Evolutionary conservation across 2,113 vertebrate genomes (phyloP).

Genomic region (Limanda limanda): DNA sequence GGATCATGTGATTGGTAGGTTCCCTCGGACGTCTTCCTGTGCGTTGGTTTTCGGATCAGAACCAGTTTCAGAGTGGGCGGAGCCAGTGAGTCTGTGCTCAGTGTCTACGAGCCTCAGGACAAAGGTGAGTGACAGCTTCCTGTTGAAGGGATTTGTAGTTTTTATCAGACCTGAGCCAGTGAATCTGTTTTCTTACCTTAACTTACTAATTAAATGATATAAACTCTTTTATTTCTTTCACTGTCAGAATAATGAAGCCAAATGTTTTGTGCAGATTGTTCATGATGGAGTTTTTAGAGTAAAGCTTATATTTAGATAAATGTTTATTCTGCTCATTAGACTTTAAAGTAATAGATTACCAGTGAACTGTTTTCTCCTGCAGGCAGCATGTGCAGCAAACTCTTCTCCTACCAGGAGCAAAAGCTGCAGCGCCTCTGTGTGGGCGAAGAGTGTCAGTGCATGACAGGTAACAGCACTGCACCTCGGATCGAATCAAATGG

Average conservation of each 20-base stretch:
- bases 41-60: slow-evolving; percentile 64
- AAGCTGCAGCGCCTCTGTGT: slow-evolving; percentile 88
- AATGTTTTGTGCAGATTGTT: neutral
- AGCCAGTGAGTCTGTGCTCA: slow-evolving; percentile 43
- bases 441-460: slow-evolving; percentile 87
- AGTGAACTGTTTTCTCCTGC: neutral
- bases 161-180: no score
- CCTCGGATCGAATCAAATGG: no score
- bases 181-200: no score
- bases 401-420: slow-evolving; percentile 83
- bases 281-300: no score
- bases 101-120: slow-evolving; percentile 65
- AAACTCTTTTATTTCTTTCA: no score
- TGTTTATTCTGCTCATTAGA: no score
- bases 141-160: slow-evolving; percentile 9
- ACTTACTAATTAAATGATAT: no score
- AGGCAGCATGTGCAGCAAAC: slow-evolving; percentile 87
- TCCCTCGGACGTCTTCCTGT: slow-evolving; percentile 59
- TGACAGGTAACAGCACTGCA: slow-evolving; percentile 85
- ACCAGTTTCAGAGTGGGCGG: slow-evolving; percentile 52
- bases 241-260: neutral
- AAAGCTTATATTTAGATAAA: no score
- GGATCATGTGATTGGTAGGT: slow-evolving; percentile 36
- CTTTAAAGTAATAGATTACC: no score
- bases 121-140: slow-evolving; percentile 39